Percentiles rank a stretch among this genome's conserved stretches.
Conservation (phyloP, 1,140 invertebrate genomes). For the Marisa cornuarietis region DNA sequence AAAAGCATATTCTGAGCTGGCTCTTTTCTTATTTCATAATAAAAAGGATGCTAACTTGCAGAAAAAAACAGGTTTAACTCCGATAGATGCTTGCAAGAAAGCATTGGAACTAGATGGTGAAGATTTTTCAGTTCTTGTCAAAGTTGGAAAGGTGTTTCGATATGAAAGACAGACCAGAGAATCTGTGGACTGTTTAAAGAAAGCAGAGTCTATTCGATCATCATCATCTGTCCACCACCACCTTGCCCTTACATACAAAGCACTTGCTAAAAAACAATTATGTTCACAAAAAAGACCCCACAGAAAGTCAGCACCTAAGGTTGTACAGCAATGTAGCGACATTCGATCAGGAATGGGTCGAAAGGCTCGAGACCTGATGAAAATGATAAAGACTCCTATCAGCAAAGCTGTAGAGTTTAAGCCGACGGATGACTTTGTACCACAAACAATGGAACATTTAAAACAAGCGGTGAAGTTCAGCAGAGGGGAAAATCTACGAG, state of each 20-base stretch:
- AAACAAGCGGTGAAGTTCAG: slow-evolving; percentile 1
- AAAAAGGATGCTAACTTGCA: background rate
- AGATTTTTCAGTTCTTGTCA: slow-evolving; percentile 16
- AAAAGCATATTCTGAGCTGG: slow-evolving; percentile 13
- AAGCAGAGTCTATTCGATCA: background rate
- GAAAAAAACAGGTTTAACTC: background rate
- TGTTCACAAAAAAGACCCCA: too few relatives aligned
- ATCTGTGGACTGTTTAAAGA: slow-evolving; percentile 3
- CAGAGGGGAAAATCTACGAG: slow-evolving; percentile 6
- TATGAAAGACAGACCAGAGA: background rate
- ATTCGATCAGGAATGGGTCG: too few relatives aligned
- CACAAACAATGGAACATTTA: background rate
- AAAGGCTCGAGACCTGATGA: background rate
- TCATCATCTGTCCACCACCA: slow-evolving; percentile 8
- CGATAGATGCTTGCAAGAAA: background rate
- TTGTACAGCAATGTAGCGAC: too few relatives aligned
- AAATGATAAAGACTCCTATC: slow-evolving; percentile 2
- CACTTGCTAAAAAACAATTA: background rate
- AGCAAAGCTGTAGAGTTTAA: background rate
- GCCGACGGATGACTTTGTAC: background rate
- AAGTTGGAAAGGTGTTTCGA: slow-evolving; percentile 7
- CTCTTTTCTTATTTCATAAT: background rate
- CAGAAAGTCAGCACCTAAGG: too few relatives aligned
- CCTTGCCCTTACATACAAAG: slow-evolving; percentile 10
- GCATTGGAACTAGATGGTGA: background rate